Conservation (phyloP, 2,113 vertebrate genomes). For the Agapornis roseicollis region DNA sequence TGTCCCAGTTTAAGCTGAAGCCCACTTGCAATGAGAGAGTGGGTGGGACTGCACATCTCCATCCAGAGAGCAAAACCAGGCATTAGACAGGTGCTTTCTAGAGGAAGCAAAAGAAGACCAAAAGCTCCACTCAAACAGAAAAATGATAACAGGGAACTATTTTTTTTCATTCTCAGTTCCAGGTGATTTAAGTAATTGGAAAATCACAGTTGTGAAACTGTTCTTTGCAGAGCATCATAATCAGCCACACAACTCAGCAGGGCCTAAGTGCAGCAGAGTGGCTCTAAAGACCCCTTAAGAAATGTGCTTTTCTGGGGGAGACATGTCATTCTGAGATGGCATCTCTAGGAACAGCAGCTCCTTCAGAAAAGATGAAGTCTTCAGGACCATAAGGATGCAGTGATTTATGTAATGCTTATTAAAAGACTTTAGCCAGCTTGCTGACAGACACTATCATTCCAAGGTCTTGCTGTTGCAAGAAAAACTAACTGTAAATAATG, state of each 20-base stretch:
- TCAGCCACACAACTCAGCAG: slow-evolving; percentile 7
- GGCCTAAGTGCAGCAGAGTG: background rate
- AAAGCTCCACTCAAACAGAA: background rate
- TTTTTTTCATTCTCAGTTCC: slow-evolving; percentile 28
- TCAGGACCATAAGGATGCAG: background rate
- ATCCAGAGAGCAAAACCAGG: background rate
- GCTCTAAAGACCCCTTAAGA: slow-evolving; percentile 21
- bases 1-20: background rate
- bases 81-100: background rate
- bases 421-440: background rate
- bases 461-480: background rate
- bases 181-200: slow-evolving; percentile 66
- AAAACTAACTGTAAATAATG: background rate
- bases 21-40: background rate
- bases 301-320: background rate
- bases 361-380: background rate
- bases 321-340: background rate
- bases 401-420: background rate
- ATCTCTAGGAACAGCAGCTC: background rate
- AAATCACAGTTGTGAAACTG: slow-evolving; percentile 57
- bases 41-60: background rate
- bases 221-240: slow-evolving; percentile 40
- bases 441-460: background rate
- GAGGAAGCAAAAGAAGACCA: background rate
- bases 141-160: background rate